Evolutionary conservation across 1,140 invertebrate species (phyloP).

Genomic region (Pseudobourletiella spinata): DNA sequence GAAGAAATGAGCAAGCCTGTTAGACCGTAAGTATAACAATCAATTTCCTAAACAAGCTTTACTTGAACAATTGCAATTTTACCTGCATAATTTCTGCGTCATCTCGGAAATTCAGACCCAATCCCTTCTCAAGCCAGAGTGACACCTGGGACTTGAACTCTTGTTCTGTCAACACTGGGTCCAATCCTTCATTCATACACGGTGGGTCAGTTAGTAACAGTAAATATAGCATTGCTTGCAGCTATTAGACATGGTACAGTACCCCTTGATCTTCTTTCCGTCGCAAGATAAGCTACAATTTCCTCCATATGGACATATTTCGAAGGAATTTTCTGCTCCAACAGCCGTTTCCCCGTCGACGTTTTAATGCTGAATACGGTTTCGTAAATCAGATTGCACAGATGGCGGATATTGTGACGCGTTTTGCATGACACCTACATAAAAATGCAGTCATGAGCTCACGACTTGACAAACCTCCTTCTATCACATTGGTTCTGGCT

Average conservation of each 20-base stretch:
- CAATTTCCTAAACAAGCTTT: conserved; percentile 6
- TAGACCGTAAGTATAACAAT: not conserved
- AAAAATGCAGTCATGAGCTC: too few species aligned
- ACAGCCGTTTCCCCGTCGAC: conserved; percentile 67
- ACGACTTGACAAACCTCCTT: too few species aligned
- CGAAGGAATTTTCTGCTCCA: conserved; percentile 91
- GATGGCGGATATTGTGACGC: conserved; percentile 77
- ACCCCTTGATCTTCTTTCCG: conserved; percentile 47
- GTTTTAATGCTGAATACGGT: conserved; percentile 81
- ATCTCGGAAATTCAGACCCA: conserved; percentile 30
- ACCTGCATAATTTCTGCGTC: conserved; percentile 36
- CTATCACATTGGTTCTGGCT: not conserved
- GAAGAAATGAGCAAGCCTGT: conserved; percentile 90
- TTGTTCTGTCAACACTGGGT: conserved; percentile 82
- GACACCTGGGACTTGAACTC: conserved; percentile 57
- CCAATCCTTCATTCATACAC: conserved; percentile 52
- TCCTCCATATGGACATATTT: conserved; percentile 92
- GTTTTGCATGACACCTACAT: conserved; percentile 57
- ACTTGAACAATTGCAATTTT: not conserved
- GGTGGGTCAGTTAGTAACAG: conserved; percentile 24
- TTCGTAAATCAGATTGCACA: conserved; percentile 89
- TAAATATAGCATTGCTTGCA: too few species aligned
- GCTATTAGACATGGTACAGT: too few species aligned
- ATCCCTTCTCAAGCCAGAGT: conserved; percentile 28
- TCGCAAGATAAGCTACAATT: conserved; percentile 68